Percentiles rank a stretch among this genome's conserved stretches.
These are phyloP conservation scores for Rhingia rostrata DNA, from an alignment of 2,888 invertebrate genomes.

Conservation along the genomic window DNA sequence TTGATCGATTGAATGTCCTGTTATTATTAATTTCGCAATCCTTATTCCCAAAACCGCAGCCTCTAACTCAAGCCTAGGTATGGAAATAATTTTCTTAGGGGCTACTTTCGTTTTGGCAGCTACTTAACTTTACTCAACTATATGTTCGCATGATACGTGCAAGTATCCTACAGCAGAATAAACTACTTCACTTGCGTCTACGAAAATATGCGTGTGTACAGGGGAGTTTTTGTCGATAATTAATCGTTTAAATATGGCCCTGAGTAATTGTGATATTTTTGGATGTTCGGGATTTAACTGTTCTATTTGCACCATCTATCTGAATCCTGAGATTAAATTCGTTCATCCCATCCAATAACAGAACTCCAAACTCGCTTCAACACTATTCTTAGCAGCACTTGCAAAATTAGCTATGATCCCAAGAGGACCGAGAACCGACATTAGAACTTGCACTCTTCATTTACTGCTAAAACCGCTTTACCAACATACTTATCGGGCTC, in stretches of 20 bases:
- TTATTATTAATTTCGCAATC: slow-evolving; percentile 9
- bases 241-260: background rate
- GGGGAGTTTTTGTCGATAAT: background rate
- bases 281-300: background rate
- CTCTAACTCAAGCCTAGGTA: slow-evolving; percentile 14
- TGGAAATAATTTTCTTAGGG: background rate
- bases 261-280: background rate
- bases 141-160: background rate
- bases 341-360: slow-evolving; percentile 10
- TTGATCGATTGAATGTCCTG: slow-evolving; percentile 7
- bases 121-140: background rate
- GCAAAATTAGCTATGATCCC: slow-evolving; percentile 75
- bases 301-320: slow-evolving; percentile 6
- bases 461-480: too few relatives aligned
- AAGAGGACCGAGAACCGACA: slow-evolving; percentile 77
- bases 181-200: slow-evolving; percentile 12
- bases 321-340: background rate
- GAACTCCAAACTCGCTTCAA: slow-evolving; percentile 15
- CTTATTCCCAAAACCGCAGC: slow-evolving; percentile 4
- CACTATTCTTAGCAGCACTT: slow-evolving; percentile 43
- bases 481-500: too few relatives aligned
- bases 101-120: slow-evolving; percentile 1
- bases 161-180: slow-evolving; percentile 17
- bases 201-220: slow-evolving; percentile 20
- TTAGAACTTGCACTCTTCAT: too few relatives aligned